Percentiles rank a stretch among this genome's conserved stretches.
Evolutionary conservation across 2,113 vertebrate species (phyloP).

Genomic region (Anhinga anhinga): DNA sequence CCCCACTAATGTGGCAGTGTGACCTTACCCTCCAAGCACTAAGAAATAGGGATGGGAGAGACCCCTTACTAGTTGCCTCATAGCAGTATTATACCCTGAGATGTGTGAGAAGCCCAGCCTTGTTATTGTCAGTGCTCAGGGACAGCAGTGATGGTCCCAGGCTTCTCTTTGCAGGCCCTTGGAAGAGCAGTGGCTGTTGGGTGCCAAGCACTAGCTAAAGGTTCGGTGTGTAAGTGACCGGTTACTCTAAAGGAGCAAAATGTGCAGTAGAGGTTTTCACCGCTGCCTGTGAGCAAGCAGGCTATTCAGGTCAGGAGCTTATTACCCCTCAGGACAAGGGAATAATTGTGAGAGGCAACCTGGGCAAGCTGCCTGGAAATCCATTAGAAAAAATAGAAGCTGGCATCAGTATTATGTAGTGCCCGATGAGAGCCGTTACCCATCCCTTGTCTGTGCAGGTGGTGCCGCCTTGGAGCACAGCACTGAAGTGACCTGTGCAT

Average conservation of each 20-base stretch:
- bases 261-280: not conserved
- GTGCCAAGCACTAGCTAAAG: not conserved
- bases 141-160: not conserved
- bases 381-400: conserved; percentile 18
- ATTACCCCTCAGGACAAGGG: not conserved
- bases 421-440: not conserved
- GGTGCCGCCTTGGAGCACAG: not conserved
- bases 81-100: not conserved
- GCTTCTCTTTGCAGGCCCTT: not conserved
- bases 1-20: not conserved
- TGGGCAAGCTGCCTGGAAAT: not conserved
- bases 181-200: not conserved
- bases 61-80: not conserved
- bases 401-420: not conserved
- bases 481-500: not conserved
- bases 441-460: accelerated
- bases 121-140: not conserved
- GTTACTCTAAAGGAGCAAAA: not conserved
- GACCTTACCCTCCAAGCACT: not conserved
- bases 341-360: not conserved
- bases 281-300: not conserved
- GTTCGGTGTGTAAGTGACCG: not conserved
- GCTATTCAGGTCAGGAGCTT: conserved; percentile 11
- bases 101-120: not conserved
- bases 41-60: not conserved